Evolutionary conservation across 23 tunicate species (phyloP), one percentile per base, ranked within the genome.

Genomic region (Diplosoma virens): DNA sequence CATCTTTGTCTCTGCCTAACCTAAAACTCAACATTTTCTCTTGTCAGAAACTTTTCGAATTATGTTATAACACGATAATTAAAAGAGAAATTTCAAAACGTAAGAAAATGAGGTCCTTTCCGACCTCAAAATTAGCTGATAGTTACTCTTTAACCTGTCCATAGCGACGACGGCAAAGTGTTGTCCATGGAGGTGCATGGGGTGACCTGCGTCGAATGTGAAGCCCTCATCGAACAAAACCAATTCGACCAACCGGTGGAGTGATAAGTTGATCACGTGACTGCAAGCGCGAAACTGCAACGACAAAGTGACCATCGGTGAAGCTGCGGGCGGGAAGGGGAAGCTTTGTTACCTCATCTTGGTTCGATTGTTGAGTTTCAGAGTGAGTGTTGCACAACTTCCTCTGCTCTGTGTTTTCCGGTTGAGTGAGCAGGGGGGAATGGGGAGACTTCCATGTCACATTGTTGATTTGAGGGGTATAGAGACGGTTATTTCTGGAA

Each of bases 121-220:
- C n/a, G n/a, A n/a, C n/a, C n/a, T n/a, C n/a, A n/a, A n/a, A n/a
- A n/a, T n/a, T n/a, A n/a, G n/a, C n/a, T n/a, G n/a, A n/a, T n/a
- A n/a, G n/a, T n/a, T n/a, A n/a, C n/a, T n/a, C n/a, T n/a, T n/a
- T n/a, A n/a, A 92, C 97, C 67, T 92, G 45, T 85, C 84, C 92
- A 85, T 85, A n/a, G 97, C 97, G 3, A 92, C 87, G 7, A 92
- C 97, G 26, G 86, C 81, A 47, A 92, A 85, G 47, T 92, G 92
- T 30, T 92, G 87, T 2, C 97, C 97, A 48, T 92, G 97, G 33
- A 92, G 67, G 85, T 92, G 97, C 97, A 92, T 92, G 3, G 97
- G 97, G 59, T 92, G 97, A 0, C 97, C 97, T 0, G 97, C 90
- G 36, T 85, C 73, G 53, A 92, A 92, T 0, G 87, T 85, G 26